Evolutionary conservation across 2,113 vertebrate species (phyloP), one percentile per base, ranked within the genome.

Genomic region (Amblyornis subalaris): DNA sequence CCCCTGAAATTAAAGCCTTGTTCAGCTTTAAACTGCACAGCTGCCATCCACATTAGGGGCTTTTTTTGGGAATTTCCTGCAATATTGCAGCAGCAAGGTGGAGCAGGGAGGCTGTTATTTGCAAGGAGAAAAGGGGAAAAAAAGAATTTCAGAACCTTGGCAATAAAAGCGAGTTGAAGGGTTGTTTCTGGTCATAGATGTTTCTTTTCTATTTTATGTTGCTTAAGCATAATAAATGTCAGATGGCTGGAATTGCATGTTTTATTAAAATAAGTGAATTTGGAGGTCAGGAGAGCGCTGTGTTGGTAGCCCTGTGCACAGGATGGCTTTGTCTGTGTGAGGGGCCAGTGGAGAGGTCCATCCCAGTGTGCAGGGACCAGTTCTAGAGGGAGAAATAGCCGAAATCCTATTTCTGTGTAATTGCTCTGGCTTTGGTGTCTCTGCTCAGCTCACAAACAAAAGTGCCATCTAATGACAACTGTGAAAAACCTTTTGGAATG

Each of bases 131-230:
- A 69, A 62, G 17, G 12, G 14, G 4, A 2, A n/a, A 47, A 28
- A 40, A 62, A 25, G 4, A 20, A 71, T 81, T 89, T 94, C 77
- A 89, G 89, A 74, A 14, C 81, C 58, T 85, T 94, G 95, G 93
- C 94, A 96, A 87, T 94, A 93, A 94, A 93, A 94, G 81, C 9
- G 80, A 79, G 70, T n/a, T 53, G 80, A 89, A 69, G 93, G 81
- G 81, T 94, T 93, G 89, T 95, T 93, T 73, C 93, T 96, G 90
- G 82, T 93, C 96, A 40, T 70, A 91, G 94, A 94, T 90, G 51
- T 80, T 95, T 94, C 88, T 88, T 94, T 91, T 83, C 87, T 74
- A 92, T 94, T 96, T 96, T 96, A 83, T 76, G 93, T 96, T 95
- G 88, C 91, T 95, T 94, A 89, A 86, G 82, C n/a, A 3, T 95